phyloP scores from a whole-genome alignment of 1,140 invertebrate genomes.

The Euwallacea fornicatus region DNA sequence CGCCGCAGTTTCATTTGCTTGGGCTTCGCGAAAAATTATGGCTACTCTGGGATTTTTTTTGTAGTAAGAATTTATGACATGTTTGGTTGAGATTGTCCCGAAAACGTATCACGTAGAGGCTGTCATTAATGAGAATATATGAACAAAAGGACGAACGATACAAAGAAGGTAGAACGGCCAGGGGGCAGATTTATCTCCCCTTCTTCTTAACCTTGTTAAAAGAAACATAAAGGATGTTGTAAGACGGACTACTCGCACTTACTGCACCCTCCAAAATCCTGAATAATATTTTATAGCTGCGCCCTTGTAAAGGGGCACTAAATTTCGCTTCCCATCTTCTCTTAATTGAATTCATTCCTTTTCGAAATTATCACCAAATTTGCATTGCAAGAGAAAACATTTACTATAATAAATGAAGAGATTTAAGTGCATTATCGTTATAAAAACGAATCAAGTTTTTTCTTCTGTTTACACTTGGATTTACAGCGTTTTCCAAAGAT shows the following conservation, averaged over 20 bases:
- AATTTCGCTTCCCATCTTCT: slow-evolving; percentile 19
- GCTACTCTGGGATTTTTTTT: slow-evolving; percentile 15
- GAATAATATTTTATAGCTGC: slow-evolving; percentile 34
- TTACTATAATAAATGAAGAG: slow-evolving; percentile 20
- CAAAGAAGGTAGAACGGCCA: no score
- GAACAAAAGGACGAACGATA: no score
- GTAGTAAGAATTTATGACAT: slow-evolving; percentile 1
- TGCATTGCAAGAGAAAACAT: no score
- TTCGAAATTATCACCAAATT: no score
- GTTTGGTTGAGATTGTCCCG: no score
- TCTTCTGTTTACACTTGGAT: no score
- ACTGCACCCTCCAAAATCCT: slow-evolving; percentile 5
- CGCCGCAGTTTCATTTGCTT: slow-evolving; percentile 32
- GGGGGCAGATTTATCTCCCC: slow-evolving; percentile 31
- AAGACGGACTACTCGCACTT: slow-evolving; percentile 32
- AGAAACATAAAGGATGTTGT: slow-evolving; percentile 36
- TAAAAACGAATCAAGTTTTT: no score
- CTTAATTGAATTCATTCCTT: slow-evolving; percentile 36
- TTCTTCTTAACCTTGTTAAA: slow-evolving; percentile 35
- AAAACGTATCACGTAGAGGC: no score
- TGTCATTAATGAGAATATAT: no score
- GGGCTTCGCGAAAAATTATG: slow-evolving; percentile 25
- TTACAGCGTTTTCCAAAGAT: no score
- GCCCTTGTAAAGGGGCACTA: slow-evolving; percentile 23
- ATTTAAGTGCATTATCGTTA: background rate